These are phyloP conservation scores for Epinotia demarniana DNA, from an alignment of 2,888 invertebrate species.

Conservation along the genomic window DNA sequence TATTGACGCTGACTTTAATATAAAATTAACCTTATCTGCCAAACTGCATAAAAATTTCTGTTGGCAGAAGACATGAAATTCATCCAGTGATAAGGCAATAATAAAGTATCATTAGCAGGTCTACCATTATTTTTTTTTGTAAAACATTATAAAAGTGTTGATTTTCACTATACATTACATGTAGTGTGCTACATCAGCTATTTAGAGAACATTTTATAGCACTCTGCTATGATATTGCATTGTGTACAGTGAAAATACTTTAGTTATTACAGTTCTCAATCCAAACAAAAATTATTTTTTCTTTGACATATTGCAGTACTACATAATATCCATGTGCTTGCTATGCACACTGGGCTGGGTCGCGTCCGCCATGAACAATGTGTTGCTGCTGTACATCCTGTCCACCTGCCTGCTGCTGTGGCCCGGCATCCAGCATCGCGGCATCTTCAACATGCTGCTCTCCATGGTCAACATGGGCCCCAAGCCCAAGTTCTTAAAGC, in stretches of 20 bases:
- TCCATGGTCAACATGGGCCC: constrained; percentile 68
- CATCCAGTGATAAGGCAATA: too few relatives aligned
- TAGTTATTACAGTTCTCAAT: background rate
- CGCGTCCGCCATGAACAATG: constrained; percentile 92
- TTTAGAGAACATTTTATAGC: background rate
- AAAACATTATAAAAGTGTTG: too few relatives aligned
- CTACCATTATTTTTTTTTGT: too few relatives aligned
- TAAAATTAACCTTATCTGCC: too few relatives aligned
- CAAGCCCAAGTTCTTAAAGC: constrained; percentile 61
- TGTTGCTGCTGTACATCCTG: constrained; percentile 90
- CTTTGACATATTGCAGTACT: constrained; percentile 86
- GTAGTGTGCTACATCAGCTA: too few relatives aligned
- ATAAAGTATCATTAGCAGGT: too few relatives aligned
- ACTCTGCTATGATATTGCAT: background rate
- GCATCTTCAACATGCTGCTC: constrained; percentile 68
- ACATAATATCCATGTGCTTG: constrained; percentile 86
- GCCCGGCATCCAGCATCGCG: constrained; percentile 81
- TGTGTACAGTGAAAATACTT: background rate
- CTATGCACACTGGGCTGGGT: constrained; percentile 91
- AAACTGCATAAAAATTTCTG: too few relatives aligned
- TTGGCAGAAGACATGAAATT: too few relatives aligned
- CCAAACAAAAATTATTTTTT: too few relatives aligned
- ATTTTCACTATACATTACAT: too few relatives aligned
- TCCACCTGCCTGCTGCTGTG: constrained; percentile 80
- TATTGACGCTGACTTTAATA: too few relatives aligned